Base-by-base conservation (phyloP, 2,113 vertebrate genomes). In the Micronycteris hirsuta region DNA sequence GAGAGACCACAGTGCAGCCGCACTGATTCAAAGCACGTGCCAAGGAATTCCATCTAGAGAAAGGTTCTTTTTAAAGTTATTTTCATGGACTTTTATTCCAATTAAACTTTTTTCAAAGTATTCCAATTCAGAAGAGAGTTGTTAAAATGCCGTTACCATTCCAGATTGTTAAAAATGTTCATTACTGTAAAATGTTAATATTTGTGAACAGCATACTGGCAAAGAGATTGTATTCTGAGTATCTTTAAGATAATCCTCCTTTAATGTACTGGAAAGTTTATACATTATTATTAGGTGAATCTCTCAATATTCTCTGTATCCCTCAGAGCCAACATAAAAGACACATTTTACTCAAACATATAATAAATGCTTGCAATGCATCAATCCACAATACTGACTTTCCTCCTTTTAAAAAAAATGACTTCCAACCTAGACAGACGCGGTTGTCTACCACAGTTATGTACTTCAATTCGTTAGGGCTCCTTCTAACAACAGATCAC, bases 51-150 rank as follows among this genome's bases (percentile, higher is more conserved):
- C 54, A 82, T 82, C 38, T 77, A 80, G 65, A 88, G 22, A 95
- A 82, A 67, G 54, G 31, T 90, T 95, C n/a, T 71, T 87, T 84
- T 81, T 89, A 70, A 94, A 95, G 63, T 78, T 15, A 89, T 89
- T 95, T 95, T 80, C 36, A 47, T 81, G 52, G 14, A 38, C 20
- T 68, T 95, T 93, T 58, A 89, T 83, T 91, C 80, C 89, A 95
- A 84, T 91, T 96, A 94, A 77, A 78, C n/a, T 89, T 93, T 73
- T 97, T 93, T 86, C 83, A 91, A 76, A 76, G 68, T 52, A 95
- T 63, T 94, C 73, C n/a, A 94, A 71, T 94, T 97, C 43, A 77
- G 49, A 83, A 86, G 80, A 45, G 80, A 86, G 93, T 41, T 58
- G n/a, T 68, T 85, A 88, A 94, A 82, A 95, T n/a, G 19, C 22